phyloP scores from a whole-genome alignment of 92 coral and sea anemone genomes.

The Heteractis magnifica region DNA sequence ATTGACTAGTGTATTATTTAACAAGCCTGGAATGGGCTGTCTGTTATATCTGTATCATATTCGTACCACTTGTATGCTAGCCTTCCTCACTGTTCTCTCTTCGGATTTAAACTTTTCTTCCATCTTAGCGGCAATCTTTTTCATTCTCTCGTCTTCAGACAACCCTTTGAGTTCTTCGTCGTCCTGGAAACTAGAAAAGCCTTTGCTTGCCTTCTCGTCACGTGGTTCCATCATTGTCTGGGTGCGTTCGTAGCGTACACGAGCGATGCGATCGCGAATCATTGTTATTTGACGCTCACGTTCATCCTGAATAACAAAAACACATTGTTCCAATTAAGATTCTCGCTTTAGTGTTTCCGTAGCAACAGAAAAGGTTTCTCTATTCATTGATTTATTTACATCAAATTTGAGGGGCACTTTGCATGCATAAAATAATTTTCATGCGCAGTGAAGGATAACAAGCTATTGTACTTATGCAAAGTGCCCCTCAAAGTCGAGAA shows the following conservation, averaged over 20 bases:
- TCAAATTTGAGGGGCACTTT: too few species aligned
- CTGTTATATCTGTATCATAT: neutral
- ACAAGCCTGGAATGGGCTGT: too few species aligned
- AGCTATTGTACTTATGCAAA: too few species aligned
- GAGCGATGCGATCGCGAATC: slow-evolving; percentile 94
- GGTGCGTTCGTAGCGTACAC: slow-evolving; percentile 95
- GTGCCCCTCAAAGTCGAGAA: too few species aligned
- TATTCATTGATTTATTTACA: too few species aligned
- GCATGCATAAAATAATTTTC: too few species aligned
- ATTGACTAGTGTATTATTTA: too few species aligned
- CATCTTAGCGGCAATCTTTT: slow-evolving; percentile 96
- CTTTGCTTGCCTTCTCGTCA: slow-evolving; percentile 67
- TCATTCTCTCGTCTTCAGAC: slow-evolving; percentile 89
- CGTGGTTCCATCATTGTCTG: slow-evolving; percentile 93
- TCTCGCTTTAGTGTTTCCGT: too few species aligned
- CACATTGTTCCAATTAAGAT: neutral
- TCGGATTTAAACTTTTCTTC: slow-evolving; percentile 92
- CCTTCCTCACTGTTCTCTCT: slow-evolving; percentile 50
- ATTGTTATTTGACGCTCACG: slow-evolving; percentile 92
- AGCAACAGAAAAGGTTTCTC: too few species aligned
- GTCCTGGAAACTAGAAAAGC: slow-evolving; percentile 82
- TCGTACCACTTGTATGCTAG: slow-evolving; percentile 45
- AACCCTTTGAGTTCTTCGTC: slow-evolving; percentile 87
- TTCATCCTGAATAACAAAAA: slow-evolving; percentile 63
- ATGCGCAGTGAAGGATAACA: too few species aligned